Base-by-base conservation (phyloP, 1,140 invertebrate species). In the Anadara kagoshimensis region DNA sequence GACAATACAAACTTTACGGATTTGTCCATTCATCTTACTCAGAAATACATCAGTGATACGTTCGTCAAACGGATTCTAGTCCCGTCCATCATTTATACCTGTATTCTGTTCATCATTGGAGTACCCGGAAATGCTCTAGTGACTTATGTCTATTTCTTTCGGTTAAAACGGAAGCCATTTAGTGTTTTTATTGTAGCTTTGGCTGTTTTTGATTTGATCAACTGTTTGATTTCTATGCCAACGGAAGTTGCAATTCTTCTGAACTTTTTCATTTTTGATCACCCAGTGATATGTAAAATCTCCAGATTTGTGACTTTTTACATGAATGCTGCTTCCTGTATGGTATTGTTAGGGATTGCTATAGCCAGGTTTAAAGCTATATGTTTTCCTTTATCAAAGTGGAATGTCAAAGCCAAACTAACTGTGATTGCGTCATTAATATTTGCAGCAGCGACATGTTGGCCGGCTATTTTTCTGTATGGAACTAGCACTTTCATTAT, bases 81-180 rank as follows among this genome's bases (percentile, higher is more conserved):
- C 29, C 73, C 73, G 1, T 64, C 68, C 0, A 54, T 70, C 20
- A 47, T 70, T n/a, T 75, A 75, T 58, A 62, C 62, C 8, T 61
- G 54, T 12, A 16, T 70, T 1, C 24, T 75, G 12, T 41, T 70
- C 4, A 8, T 75, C 10, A 62, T 75, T 22, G 73, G 73, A 61
- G 54, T 75, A 16, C 73, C 73, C 0, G 73, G 73, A 22, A 75
- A 75, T 53, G 41, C 63, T 4, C 54, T 75, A 53, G 73, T 75
- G 7, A 70, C 67, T 41, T 69, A 75, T n/a, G 49, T 75, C 18
- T 75, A 75, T 54, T 49, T 58, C 22, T 43, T 57, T 24, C 53
- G 53, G 18, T 59, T 59, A 41, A 73, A 45, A 53, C 26, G 36
- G 26, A 54, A 69, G 54, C 54, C 73, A 16, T 66, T 68, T 0